Evolutionary conservation across 1,140 invertebrate species (phyloP).

Genomic region (Drosophila micromelanica): DNA sequence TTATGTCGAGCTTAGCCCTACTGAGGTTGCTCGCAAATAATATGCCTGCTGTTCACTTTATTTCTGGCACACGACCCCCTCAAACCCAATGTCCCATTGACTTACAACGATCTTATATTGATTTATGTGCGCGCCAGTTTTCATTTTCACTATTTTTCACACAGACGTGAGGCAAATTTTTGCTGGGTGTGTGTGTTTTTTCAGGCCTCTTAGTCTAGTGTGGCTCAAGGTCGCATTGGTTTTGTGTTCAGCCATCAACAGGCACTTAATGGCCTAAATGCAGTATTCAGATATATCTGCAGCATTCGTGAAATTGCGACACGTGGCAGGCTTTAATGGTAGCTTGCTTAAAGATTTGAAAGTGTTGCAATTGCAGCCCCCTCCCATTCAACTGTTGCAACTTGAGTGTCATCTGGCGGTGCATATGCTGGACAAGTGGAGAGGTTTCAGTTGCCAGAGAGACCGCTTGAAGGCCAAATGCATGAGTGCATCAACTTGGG

Average conservation of each 20-base stretch:
- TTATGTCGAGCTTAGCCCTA: slow-evolving; percentile 21
- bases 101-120: slow-evolving; percentile 53
- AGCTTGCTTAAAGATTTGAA: slow-evolving; percentile 19
- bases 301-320: not conserved
- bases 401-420: slow-evolving; percentile 28
- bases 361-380: not conserved
- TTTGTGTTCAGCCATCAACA: slow-evolving; percentile 52
- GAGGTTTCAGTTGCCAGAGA: slow-evolving; percentile 26
- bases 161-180: slow-evolving; percentile 52
- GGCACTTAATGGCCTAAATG: slow-evolving; percentile 59
- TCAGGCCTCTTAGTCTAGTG: slow-evolving; percentile 28
- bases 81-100: no score
- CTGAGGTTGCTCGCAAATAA: slow-evolving; percentile 29
- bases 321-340: slow-evolving; percentile 15
- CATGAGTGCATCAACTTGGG: slow-evolving; percentile 11
- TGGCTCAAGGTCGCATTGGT: slow-evolving; percentile 34
- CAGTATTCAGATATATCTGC: slow-evolving; percentile 18
- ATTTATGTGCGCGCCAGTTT: slow-evolving; percentile 71
- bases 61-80: slow-evolving; percentile 1
- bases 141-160: slow-evolving; percentile 64
- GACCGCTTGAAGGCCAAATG: slow-evolving; percentile 34
- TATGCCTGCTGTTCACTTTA: slow-evolving; percentile 28
- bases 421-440: slow-evolving; percentile 25
- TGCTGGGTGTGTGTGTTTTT: slow-evolving; percentile 41
- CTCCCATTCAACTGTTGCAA: not conserved